A percentile compares a stretch with the other conserved stretches of the same genome.
These are phyloP conservation scores for Aphidius colemani DNA, from an alignment of 2,888 invertebrate species.

Conservation along the genomic window DNA sequence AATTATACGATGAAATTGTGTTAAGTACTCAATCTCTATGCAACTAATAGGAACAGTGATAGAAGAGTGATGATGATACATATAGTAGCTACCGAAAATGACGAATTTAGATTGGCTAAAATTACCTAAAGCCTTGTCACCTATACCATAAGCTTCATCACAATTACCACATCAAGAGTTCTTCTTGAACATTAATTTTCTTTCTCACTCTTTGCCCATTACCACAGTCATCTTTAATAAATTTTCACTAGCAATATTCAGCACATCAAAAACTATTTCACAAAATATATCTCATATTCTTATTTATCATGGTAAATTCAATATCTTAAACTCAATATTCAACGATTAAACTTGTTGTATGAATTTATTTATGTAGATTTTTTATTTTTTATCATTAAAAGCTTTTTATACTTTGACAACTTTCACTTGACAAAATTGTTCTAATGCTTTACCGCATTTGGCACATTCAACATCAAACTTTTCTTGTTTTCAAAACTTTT, in stretches of 20 bases:
- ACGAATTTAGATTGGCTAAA: background rate
- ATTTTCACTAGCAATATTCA: constrained; percentile 8
- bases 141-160: constrained; percentile 15
- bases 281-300: background rate
- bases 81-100: background rate
- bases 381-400: background rate
- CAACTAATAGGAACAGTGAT: constrained; percentile 18
- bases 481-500: background rate
- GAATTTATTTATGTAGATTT: no score
- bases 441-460: no score
- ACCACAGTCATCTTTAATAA: background rate
- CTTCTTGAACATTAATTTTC: constrained; percentile 16
- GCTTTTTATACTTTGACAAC: constrained; percentile 10
- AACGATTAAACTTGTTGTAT: no score
- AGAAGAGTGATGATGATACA: background rate
- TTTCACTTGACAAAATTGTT: no score
- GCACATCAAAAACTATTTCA: background rate
- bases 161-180: constrained; percentile 23
- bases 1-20: no score
- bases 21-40: constrained; percentile 22
- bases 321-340: no score
- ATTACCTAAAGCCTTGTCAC: constrained; percentile 6
- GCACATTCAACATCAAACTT: no score
- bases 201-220: background rate
- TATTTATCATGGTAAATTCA: no score